phyloP scores from a whole-genome alignment of 1,140 invertebrate species.

The Drosophila ogumai region DNA sequence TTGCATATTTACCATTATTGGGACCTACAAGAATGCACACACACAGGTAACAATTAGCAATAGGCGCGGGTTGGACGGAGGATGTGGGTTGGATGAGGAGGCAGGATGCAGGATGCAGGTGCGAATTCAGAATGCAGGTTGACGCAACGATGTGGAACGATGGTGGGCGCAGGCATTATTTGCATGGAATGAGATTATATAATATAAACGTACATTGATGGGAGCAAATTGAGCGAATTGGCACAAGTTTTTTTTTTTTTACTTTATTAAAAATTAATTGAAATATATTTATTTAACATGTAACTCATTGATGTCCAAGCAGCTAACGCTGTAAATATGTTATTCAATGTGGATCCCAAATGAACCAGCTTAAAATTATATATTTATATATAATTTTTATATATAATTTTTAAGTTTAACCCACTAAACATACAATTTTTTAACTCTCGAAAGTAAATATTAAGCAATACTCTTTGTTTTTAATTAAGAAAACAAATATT shows the following conservation, averaged over 20 bases:
- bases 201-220: slow-evolving; percentile 26
- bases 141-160: slow-evolving; percentile 20
- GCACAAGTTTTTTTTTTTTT: too few species aligned
- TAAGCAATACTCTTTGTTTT: not conserved
- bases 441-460: not conserved
- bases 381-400: not conserved
- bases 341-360: not conserved
- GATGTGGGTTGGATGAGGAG: slow-evolving; percentile 57
- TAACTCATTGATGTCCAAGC: not conserved
- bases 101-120: slow-evolving; percentile 29
- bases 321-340: not conserved
- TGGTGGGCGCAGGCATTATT: slow-evolving; percentile 19
- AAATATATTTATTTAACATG: not conserved
- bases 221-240: slow-evolving; percentile 31
- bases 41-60: slow-evolving; percentile 71
- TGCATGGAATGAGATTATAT: slow-evolving; percentile 42
- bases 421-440: too few species aligned
- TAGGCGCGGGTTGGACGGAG: slow-evolving; percentile 71
- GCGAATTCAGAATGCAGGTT: slow-evolving; percentile 28
- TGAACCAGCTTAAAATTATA: not conserved
- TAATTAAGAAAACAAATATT: not conserved
- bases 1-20: slow-evolving; percentile 94
- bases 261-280: not conserved
- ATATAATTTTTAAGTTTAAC: not conserved
- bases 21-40: slow-evolving; percentile 85